A percentile compares a stretch with the other conserved stretches of the same genome.
Evolutionary conservation across 2,113 vertebrate species (phyloP).

Genomic region (Corythaeola cristata): DNA sequence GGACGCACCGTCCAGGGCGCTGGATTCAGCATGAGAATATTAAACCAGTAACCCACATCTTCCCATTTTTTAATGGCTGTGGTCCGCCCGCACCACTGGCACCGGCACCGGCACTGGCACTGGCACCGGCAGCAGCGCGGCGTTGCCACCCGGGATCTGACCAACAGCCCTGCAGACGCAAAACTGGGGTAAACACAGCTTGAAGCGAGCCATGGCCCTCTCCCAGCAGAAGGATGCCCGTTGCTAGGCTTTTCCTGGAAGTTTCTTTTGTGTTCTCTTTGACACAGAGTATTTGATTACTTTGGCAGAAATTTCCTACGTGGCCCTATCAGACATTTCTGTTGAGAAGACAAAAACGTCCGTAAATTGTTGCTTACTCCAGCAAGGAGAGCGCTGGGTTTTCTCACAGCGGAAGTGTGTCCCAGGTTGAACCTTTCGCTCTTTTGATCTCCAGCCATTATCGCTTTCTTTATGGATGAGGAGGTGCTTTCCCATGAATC

Average conservation of each 20-base stretch:
- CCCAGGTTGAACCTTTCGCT: not conserved
- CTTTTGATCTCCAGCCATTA: not conserved
- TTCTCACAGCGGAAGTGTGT: accelerated
- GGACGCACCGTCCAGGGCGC: accelerated
- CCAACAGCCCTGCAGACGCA: not conserved
- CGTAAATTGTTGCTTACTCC: not conserved
- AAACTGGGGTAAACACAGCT: accelerated
- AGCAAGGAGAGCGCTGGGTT: not conserved
- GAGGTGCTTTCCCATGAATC: not conserved
- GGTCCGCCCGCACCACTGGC: accelerated
- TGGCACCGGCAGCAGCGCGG: accelerated
- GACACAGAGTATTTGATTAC: not conserved
- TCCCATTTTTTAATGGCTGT: accelerated
- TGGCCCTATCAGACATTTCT: not conserved
- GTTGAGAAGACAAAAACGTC: not conserved
- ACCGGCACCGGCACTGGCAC: accelerated
- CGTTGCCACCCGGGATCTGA: accelerated
- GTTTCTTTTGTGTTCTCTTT: not conserved
- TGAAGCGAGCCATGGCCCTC: accelerated
- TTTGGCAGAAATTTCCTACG: not conserved
- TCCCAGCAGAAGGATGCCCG: accelerated
- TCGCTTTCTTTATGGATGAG: not conserved
- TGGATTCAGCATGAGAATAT: not conserved
- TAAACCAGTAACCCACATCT: accelerated
- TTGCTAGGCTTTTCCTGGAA: accelerated